phyloP scores from a whole-genome alignment of 2,113 vertebrate genomes.

The Neodon shergylaensis region DNA sequence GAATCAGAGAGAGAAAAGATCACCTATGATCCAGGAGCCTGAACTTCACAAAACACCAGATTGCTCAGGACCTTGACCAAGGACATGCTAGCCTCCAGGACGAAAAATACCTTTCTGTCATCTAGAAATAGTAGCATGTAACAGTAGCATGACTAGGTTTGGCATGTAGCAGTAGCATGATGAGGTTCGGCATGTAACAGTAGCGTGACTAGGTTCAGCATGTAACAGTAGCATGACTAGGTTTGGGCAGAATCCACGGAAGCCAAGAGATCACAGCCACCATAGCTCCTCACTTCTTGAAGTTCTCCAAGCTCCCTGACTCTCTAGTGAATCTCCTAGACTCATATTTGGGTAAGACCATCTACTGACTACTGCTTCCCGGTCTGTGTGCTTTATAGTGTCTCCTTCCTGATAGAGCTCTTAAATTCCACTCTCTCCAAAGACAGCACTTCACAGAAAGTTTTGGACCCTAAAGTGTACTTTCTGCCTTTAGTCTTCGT shows the following conservation, averaged over 20 bases:
- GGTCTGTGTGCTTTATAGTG: not conserved
- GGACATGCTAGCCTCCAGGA: not conserved
- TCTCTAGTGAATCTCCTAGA: not conserved
- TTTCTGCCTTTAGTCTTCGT: not conserved
- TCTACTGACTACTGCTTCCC: not conserved
- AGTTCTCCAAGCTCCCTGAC: not conserved
- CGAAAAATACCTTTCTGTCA: not conserved
- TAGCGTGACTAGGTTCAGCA: too few relatives aligned
- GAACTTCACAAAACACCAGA: not conserved
- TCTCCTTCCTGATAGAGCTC: not conserved
- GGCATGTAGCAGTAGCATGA: too few relatives aligned
- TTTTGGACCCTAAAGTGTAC: not conserved
- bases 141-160: not conserved
- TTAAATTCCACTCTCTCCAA: not conserved
- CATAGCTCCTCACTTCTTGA: not conserved
- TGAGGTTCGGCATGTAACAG: not conserved
- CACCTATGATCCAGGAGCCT: not conserved
- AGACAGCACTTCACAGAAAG: not conserved
- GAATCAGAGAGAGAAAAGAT: not conserved
- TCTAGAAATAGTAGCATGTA: not conserved
- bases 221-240: too few relatives aligned
- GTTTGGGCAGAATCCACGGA: not conserved
- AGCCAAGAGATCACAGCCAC: not conserved
- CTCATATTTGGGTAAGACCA: not conserved
- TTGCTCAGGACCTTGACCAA: not conserved